phyloP scores from a whole-genome alignment of 2,113 vertebrate genomes.

The Lutjanus erythropterus region DNA sequence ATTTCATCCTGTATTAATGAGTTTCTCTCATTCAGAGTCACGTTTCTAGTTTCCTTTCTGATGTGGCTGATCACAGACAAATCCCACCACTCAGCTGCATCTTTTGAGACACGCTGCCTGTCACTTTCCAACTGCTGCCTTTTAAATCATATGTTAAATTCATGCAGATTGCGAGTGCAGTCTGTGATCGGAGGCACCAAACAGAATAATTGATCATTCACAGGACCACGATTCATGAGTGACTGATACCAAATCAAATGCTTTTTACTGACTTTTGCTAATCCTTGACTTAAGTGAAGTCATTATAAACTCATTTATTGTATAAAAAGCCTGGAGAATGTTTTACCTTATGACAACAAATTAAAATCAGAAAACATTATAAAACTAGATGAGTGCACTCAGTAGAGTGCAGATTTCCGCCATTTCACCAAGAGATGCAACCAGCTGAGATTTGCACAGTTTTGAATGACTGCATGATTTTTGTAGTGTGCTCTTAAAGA shows the following conservation, averaged over 20 bases:
- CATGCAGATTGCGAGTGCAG: conserved; percentile 13
- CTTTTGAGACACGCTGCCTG: not conserved
- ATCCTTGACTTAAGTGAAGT: not conserved
- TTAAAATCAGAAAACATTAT: not conserved
- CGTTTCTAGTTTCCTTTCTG: not conserved
- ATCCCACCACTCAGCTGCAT: not conserved
- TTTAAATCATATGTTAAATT: conserved; percentile 21
- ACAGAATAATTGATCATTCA: conserved; percentile 13
- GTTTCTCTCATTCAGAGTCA: not conserved
- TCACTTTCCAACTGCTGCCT: conserved; percentile 12
- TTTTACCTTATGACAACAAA: not conserved
- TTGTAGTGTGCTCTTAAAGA: too few species aligned
- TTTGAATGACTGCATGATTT: too few species aligned
- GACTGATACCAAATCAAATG: conserved; percentile 9
- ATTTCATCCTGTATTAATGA: not conserved
- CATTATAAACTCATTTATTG: not conserved
- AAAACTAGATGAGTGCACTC: too few species aligned
- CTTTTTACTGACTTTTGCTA: not conserved
- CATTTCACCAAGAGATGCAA: too few species aligned
- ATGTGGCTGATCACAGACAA: not conserved
- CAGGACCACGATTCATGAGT: not conserved
- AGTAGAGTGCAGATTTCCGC: too few species aligned
- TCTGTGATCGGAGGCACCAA: conserved; percentile 10
- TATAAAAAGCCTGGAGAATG: not conserved
- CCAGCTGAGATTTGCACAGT: too few species aligned